Evolutionary conservation across 2,113 vertebrate genomes (phyloP), one percentile per base, ranked within the genome.

Genomic region (Eidolon helvum): DNA sequence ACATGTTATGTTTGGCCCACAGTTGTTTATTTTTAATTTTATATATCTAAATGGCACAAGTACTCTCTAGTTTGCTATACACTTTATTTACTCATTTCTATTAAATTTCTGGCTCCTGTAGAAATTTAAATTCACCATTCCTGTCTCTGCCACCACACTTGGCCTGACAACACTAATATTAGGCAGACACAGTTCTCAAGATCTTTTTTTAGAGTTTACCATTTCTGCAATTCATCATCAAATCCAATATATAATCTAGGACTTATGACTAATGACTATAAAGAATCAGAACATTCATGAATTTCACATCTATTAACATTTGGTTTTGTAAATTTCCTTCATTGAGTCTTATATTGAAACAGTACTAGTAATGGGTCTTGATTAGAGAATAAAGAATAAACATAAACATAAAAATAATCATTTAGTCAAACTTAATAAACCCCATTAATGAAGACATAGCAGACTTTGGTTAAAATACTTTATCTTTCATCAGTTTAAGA

Each of bases 331-430:
- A 95, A 87, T 83, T 84, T 38, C n/a, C 33, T 10, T 91, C 10
- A 9, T 28, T 72, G 6, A 93, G 30, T 61, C 10, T 79, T 68
- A 75, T 59, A 77, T 35, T 84, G 59, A 88, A 55, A 38, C 2
- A 33, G 50, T 79, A 66, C 12, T 43, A 69, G 28, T 66, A 87
- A 92, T 63, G 28, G 24, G 38, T 87, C 48, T 94, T 74, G 50
- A 87, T 96, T 83, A 74, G 53, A 82, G 55, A 89, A 12, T 16
- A 74, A 63, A 84, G 24, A 92, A 90, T 84, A 90, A 66, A 79
- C 19, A 78, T 53, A 89, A 69, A 33, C 24, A 40, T 61, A 61
- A 87, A 92, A 55, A 28, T 4, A 78, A 83, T 59, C 38, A 71
- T 86, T 86, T 72, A 59, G 74, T 40, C 38, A 90, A 53, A 71